phyloP scores from a whole-genome alignment of 1,140 invertebrate species.

The Tribolium castaneum region DNA sequence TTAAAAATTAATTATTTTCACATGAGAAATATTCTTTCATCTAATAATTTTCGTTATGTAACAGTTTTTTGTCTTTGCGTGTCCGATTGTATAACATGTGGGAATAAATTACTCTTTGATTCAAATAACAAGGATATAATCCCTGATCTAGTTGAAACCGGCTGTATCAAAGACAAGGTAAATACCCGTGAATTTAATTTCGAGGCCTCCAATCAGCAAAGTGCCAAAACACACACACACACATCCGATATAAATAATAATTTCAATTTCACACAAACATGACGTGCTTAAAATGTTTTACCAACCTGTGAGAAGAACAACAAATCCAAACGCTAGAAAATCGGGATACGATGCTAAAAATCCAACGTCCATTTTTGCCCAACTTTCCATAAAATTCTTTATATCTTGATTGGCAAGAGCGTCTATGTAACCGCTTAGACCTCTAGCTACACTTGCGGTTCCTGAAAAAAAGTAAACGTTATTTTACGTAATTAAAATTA shows the following conservation, averaged over 20 bases:
- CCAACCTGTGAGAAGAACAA: slow-evolving; percentile 74
- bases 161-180: background rate
- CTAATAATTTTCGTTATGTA: background rate
- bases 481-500: too few species aligned
- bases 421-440: slow-evolving; percentile 91
- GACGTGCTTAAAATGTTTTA: slow-evolving; percentile 55
- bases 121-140: background rate
- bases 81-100: background rate
- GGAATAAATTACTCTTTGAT: background rate
- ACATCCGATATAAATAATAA: background rate
- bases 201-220: background rate
- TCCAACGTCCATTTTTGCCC: slow-evolving; percentile 77
- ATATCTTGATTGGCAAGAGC: slow-evolving; percentile 81
- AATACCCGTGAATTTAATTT: background rate
- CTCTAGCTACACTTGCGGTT: slow-evolving; percentile 91
- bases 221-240: background rate
- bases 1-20: slow-evolving; percentile 25
- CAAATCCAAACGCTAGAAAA: slow-evolving; percentile 80
- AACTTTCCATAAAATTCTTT: slow-evolving; percentile 71
- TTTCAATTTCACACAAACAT: background rate
- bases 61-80: background rate
- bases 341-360: slow-evolving; percentile 86
- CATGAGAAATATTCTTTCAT: background rate
- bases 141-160: background rate
- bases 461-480: slow-evolving; percentile 65